Base-by-base conservation (phyloP, 1,140 invertebrate species). In the Hylaeus anthracinus region DNA sequence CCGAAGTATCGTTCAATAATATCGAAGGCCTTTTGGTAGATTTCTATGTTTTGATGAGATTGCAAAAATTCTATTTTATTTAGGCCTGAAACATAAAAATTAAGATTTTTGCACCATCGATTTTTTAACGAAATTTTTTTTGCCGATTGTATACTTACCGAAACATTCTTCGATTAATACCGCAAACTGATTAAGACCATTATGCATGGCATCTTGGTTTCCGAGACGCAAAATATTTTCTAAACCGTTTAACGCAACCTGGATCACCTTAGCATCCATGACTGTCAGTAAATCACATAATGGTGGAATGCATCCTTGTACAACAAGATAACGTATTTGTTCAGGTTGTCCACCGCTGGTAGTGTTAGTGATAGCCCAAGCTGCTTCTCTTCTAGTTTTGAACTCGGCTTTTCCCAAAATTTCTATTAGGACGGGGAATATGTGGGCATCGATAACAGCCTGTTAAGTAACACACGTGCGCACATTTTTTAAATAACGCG, bases 21-120 rank as follows among this genome's bases (percentile, higher is more conserved):
- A 90, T 98, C 97, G 90, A 98, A 98, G 26, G 98, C 97, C 92
- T 99, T 98, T 91, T 99, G 96, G 93, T 99, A 99, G 78, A 99
- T 98, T 70, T 99, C 97, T 90, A 97, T 95, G 90, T 99, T 99
- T 91, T 98, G 98, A 92, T 99, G 98, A 14, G 97, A 98, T 93
- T 99, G 99, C 6, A 99, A 94, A 92, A 97, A 98, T 94, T 99
- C 99, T 81, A 99, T 99, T 94, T 99, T 99, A 89, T 99, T 98
- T 88, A 99, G 94, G 88, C 98, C 98, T 98, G 87, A 39, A 94
- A 94, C 72, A 72, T 15, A 14, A 9, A 1, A 51, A 48, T 2
- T 71, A 26, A 9, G 15, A 56, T 37, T 9, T 37, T 39, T 45
- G 6, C 6, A 43, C 5, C 1, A n/a, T 15, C 8, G 15, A 48